Evolutionary conservation across 2,888 invertebrate species (phyloP), one percentile per base, ranked within the genome.

Genomic region (Polylopha cassiicola): DNA sequence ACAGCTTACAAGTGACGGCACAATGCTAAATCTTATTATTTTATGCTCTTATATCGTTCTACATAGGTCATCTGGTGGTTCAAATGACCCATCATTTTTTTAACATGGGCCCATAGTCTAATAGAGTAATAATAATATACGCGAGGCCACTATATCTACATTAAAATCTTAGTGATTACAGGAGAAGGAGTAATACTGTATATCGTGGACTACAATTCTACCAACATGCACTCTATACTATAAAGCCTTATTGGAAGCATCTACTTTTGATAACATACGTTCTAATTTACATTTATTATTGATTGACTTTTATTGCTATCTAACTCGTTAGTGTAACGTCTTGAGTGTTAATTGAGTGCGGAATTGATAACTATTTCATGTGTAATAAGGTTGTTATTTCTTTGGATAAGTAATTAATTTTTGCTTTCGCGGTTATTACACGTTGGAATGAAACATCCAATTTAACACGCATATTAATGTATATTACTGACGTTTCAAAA

Each of bases 181-280:
- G 75, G 74, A 75, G 59, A 67, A 66, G 73, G 73, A 73, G 59
- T 70, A 76, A 78, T 78, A 79, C 73, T 70, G 78, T 79, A 78
- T 70, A 78, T 48, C 51, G 47, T 60, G 53, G 55, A 55, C 44
- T 28, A 44, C 58, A 61, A 58, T 55, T 55, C 28, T 51, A 56
- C 60, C 47, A n/a, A 44, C 55, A 56, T 60, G 48, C 53, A 52
- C 47, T 27, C 44, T 43, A 51, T 51, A 58, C 63, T 64, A 61
- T 74, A 75, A 71, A 70, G 70, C 73, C 73, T 50, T 56, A 47
- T 44, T 73, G 74, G 73, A 81, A 78, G 75, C 77, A 46, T 65
- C 74, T 79, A 77, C 62, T 26, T 41, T 53, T 46, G 48, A 45
- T 36, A 46, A 48, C 50, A 50, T 47, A 47, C 39, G 16, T 30